A percentile compares a stretch with the other conserved stretches of the same genome.
Conservation (phyloP, 2,113 vertebrate genomes). For the Etia nguti region DNA sequence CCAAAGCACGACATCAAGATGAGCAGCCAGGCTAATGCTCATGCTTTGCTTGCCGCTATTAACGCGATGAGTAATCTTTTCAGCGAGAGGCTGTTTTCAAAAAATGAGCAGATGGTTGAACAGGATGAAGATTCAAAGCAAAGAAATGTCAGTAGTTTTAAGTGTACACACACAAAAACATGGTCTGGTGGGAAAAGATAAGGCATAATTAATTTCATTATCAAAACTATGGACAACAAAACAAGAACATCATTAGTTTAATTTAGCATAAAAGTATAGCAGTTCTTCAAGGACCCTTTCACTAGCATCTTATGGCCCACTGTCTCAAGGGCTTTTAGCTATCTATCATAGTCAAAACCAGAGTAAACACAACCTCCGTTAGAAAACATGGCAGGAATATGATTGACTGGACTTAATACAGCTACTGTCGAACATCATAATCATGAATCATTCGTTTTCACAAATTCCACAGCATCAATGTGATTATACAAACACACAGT, state of each 20-base stretch:
- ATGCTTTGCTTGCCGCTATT: constrained; percentile 13
- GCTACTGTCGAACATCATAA: constrained; percentile 8
- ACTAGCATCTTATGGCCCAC: constrained; percentile 3
- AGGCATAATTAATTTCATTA: constrained; percentile 50
- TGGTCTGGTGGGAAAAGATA: constrained; percentile 47
- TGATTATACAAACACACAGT: constrained; percentile 48
- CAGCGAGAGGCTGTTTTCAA: not conserved
- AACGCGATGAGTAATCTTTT: constrained; percentile 34
- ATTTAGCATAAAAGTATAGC: constrained; percentile 17
- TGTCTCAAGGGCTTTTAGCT: not conserved
- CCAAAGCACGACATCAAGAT: constrained; percentile 46
- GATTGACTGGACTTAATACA: constrained; percentile 26
- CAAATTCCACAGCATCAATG: constrained; percentile 28
- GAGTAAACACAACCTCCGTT: constrained; percentile 5
- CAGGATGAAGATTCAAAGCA: constrained; percentile 28
- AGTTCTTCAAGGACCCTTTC: constrained; percentile 13
- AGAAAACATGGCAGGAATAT: not conserved
- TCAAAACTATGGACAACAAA: constrained; percentile 32
- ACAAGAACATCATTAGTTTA: constrained; percentile 44
- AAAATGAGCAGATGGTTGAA: constrained; percentile 33
- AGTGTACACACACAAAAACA: not conserved
- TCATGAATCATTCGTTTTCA: constrained; percentile 23
- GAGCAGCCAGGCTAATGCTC: constrained; percentile 10
- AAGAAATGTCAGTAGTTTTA: constrained; percentile 18
- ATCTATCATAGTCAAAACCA: not conserved